Evolutionary conservation across 2,797 vertebrate genomes (phyloP).

Genomic region (Loriculus beryllinus): DNA sequence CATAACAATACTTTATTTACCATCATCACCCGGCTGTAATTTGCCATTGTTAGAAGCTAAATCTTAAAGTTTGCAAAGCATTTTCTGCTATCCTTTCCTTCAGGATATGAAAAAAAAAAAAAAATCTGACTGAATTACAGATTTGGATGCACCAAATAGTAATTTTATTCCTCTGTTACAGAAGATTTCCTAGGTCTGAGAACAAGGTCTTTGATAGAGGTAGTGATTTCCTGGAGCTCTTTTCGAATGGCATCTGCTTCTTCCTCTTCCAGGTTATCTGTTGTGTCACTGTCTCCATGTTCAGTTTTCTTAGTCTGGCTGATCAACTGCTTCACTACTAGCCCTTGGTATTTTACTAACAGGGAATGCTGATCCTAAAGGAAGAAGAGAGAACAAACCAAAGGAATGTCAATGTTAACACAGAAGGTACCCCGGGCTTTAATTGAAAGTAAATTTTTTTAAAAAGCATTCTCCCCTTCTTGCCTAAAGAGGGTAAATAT

Average conservation of each 20-base stretch:
- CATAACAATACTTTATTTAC: not conserved
- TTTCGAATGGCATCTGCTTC: constrained; percentile 70
- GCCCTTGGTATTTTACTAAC: constrained; percentile 84
- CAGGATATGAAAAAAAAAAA: not conserved
- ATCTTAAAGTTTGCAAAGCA: not conserved
- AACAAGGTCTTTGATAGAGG: constrained; percentile 87
- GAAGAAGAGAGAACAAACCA: constrained; percentile 13
- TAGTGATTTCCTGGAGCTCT: constrained; percentile 82
- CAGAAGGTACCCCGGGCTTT: not conserved
- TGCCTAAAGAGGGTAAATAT: not conserved
- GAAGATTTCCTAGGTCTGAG: constrained; percentile 84
- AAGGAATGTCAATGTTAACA: not conserved
- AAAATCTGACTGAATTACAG: not conserved
- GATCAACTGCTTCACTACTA: constrained; percentile 93
- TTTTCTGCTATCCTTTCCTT: not conserved
- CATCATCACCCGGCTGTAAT: not conserved
- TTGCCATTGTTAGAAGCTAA: not conserved
- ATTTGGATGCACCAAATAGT: not conserved
- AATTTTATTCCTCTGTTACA: constrained; percentile 81
- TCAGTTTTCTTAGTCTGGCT: constrained; percentile 80
- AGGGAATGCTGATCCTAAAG: constrained; percentile 89
- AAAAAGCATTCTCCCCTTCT: not conserved
- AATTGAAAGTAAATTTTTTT: not conserved
- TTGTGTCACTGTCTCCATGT: constrained; percentile 65
- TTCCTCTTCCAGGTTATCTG: constrained; percentile 68